A percentile compares a stretch with the other conserved stretches of the same genome.
These are phyloP conservation scores for Arothron firmamentum DNA, from an alignment of 2,113 vertebrate genomes.

Conservation along the genomic window DNA sequence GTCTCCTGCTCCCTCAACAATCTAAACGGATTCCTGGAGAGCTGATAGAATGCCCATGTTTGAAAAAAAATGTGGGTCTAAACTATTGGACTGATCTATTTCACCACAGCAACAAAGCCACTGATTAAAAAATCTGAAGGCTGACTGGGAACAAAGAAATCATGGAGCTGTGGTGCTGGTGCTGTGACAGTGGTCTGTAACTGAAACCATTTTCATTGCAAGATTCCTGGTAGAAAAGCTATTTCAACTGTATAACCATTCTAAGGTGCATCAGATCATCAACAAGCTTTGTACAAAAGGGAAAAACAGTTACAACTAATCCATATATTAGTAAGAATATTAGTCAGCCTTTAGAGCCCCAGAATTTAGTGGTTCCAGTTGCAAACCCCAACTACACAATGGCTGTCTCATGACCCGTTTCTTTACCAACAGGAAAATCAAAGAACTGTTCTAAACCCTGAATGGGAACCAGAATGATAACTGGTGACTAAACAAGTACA, in stretches of 20 bases:
- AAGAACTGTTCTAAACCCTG: constrained; percentile 7
- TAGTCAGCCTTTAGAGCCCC: constrained; percentile 27
- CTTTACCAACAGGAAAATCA: constrained; percentile 1
- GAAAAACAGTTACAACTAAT: not conserved
- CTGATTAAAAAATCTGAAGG: constrained; percentile 6
- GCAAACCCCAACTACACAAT: constrained; percentile 1
- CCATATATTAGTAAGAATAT: not conserved
- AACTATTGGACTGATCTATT: not conserved
- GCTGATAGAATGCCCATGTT: not conserved
- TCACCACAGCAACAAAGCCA: not conserved
- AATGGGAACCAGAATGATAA: not conserved
- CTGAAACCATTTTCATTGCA: not conserved
- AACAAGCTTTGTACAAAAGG: no score
- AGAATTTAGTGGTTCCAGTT: constrained; percentile 16
- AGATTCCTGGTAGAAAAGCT: not conserved
- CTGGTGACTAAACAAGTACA: not conserved
- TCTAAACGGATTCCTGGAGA: constrained; percentile 17
- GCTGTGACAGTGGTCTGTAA: not conserved
- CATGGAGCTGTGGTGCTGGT: not conserved
- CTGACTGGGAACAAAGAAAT: constrained; percentile 2
- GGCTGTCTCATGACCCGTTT: constrained; percentile 16
- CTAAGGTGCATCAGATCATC: no score
- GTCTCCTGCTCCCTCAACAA: constrained; percentile 11
- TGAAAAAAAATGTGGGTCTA: not conserved
- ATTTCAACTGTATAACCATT: no score